phyloP scores from a whole-genome alignment of 2,888 invertebrate genomes.

The Pyrrhia umbra region DNA sequence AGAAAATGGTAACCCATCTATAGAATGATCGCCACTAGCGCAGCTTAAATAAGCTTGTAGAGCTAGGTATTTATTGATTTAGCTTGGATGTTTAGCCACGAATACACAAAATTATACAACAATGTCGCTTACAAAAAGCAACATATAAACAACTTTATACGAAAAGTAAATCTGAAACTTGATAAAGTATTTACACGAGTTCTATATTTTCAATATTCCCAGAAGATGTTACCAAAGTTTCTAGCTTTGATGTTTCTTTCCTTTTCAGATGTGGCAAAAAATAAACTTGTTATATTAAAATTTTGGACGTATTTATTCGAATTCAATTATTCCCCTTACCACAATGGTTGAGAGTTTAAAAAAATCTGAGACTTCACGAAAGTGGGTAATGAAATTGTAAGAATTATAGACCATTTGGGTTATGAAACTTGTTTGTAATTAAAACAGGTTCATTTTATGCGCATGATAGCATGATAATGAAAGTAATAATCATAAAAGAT shows the following conservation, averaged over 20 bases:
- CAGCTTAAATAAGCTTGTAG: too few species aligned
- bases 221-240: constrained; percentile 61
- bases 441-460: constrained; percentile 22
- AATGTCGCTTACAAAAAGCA: not conserved
- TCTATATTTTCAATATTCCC: constrained; percentile 59
- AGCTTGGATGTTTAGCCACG: too few species aligned
- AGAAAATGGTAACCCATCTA: too few species aligned
- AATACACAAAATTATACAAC: too few species aligned
- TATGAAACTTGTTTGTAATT: constrained; percentile 38
- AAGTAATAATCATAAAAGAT: constrained; percentile 10
- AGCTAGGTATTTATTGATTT: too few species aligned
- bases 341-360: constrained; percentile 50
- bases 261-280: constrained; percentile 56
- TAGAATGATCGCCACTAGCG: too few species aligned
- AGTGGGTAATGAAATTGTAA: constrained; percentile 31
- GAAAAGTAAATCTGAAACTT: constrained; percentile 15
- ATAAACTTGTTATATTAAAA: constrained; percentile 62
- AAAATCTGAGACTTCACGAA: constrained; percentile 44
- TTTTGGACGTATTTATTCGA: constrained; percentile 56
- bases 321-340: constrained; percentile 65
- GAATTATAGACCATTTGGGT: constrained; percentile 32
- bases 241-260: constrained; percentile 65
- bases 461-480: constrained; percentile 1
- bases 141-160: not conserved
- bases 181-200: constrained; percentile 36